Conservation (phyloP, 2,113 vertebrate genomes). For the Scalopus aquaticus region DNA sequence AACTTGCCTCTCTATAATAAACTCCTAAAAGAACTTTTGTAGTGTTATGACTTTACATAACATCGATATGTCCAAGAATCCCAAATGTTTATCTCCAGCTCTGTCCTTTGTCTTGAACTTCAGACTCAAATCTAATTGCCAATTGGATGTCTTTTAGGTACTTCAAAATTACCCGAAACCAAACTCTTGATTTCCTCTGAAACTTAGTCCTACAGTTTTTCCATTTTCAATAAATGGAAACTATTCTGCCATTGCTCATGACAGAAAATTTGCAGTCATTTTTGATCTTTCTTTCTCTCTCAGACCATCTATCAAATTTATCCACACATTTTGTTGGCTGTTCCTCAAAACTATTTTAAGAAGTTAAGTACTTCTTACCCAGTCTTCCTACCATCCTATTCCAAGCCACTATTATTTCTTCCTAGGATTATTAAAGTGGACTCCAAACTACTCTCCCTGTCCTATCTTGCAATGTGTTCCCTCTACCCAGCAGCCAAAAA, state of each 20-base stretch:
- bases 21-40: neutral
- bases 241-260: neutral
- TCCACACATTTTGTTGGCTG: neutral
- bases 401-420: neutral
- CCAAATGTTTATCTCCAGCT: neutral
- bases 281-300: neutral
- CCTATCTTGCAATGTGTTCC: neutral
- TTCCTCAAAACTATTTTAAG: conserved; percentile 11
- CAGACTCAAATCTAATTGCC: neutral
- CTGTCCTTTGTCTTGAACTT: neutral
- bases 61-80: neutral
- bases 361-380: neutral
- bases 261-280: neutral
- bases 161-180: neutral
- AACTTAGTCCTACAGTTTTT: neutral
- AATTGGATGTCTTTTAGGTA: neutral
- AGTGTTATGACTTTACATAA: neutral
- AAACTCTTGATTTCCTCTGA: neutral
- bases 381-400: neutral
- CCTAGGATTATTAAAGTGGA: neutral
- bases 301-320: neutral
- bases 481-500: neutral
- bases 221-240: neutral
- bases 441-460: neutral
- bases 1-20: neutral